Conservation (phyloP, 2,888 invertebrate species). For the Caenorhabditis afra region DNA sequence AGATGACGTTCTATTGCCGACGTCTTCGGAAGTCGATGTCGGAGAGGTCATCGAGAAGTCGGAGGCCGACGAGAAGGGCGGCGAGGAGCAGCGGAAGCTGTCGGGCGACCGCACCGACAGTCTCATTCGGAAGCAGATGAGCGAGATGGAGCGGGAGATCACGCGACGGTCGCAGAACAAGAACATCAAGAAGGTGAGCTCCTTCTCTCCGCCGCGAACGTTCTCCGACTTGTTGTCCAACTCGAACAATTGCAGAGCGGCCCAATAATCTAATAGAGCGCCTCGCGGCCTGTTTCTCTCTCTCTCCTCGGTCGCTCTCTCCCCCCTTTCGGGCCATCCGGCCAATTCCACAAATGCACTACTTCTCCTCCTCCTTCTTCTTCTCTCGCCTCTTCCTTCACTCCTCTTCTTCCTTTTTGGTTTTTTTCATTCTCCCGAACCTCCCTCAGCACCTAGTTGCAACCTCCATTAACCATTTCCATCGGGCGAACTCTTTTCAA, state of each 20-base stretch:
- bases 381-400: no score
- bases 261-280: slow-evolving; percentile 37
- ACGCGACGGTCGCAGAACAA: slow-evolving; percentile 82
- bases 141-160: slow-evolving; percentile 87
- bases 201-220: neutral
- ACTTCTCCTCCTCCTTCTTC: slow-evolving; percentile 24
- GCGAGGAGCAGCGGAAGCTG: slow-evolving; percentile 50
- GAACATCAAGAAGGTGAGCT: slow-evolving; percentile 78
- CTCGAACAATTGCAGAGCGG: slow-evolving; percentile 21
- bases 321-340: neutral
- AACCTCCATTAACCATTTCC: neutral
- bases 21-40: slow-evolving; percentile 21
- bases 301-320: slow-evolving; percentile 16
- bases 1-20: slow-evolving; percentile 34
- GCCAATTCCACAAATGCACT: slow-evolving; percentile 41
- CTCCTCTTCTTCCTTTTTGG: neutral
- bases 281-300: slow-evolving; percentile 10
- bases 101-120: slow-evolving; percentile 71
- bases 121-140: slow-evolving; percentile 85
- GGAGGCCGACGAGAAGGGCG: slow-evolving; percentile 18
- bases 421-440: slow-evolving; percentile 14
- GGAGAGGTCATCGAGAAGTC: slow-evolving; percentile 28
- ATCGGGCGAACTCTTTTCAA: neutral
- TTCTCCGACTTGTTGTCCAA: slow-evolving; percentile 17
- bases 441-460: slow-evolving; percentile 16